Evolutionary conservation across 2,113 vertebrate species (phyloP).

Genomic region (Gallinago media): DNA sequence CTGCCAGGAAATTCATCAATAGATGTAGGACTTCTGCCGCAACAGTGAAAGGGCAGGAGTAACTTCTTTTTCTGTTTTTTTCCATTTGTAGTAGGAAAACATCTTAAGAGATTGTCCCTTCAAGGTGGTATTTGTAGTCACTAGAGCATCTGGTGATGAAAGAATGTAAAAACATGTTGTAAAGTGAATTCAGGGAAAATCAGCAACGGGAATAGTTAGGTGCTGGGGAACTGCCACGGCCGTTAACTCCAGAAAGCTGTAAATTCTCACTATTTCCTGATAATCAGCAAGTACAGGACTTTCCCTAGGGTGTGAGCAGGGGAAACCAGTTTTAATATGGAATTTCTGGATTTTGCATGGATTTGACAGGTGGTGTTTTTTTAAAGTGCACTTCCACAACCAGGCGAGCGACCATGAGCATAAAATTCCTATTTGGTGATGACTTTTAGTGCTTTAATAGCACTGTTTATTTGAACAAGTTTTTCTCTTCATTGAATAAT

Average conservation of each 20-base stretch:
- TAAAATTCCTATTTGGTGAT: background rate
- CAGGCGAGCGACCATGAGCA: background rate
- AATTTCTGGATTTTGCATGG: background rate
- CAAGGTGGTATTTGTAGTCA: background rate
- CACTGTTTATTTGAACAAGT: background rate
- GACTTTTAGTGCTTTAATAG: background rate
- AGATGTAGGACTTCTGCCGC: accelerated
- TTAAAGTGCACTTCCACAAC: background rate
- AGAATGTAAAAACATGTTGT: background rate
- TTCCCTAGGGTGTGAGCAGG: background rate
- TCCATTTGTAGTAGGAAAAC: background rate
- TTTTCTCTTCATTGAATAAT: background rate
- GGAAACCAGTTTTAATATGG: background rate
- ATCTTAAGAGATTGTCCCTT: background rate
- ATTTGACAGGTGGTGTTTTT: background rate
- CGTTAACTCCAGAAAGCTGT: background rate
- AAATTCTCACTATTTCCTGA: background rate
- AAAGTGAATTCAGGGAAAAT: background rate
- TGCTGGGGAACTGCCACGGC: accelerated
- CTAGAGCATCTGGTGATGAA: background rate
- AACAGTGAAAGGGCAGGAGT: too few relatives aligned
- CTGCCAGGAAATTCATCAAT: background rate
- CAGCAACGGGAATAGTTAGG: background rate
- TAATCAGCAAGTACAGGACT: background rate
- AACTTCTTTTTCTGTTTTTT: background rate